Evolutionary conservation across 2,797 vertebrate species (phyloP), one percentile per base, ranked within the genome.

Genomic region (Leptatherina wallacei): DNA sequence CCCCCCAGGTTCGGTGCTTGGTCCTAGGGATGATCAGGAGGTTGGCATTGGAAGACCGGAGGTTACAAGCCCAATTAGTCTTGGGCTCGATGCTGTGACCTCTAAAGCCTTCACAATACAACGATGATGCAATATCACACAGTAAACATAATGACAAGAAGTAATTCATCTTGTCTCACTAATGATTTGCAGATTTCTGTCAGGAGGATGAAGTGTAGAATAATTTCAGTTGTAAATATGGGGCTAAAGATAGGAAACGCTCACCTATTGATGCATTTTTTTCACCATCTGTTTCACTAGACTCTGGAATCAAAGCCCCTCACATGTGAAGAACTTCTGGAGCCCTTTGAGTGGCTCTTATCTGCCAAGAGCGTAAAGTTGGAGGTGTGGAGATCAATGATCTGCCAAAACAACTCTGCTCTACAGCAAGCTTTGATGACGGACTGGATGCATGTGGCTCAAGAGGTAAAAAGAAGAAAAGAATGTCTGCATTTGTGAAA

Each of bases 291-390:
- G 20, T 73, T 73, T 71, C 7, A 12, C 40, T 30, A 94, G 93
- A 63, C 29, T 40, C 3, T 87, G 20, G 13, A 63, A 20, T 24
- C 71, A 24, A 29, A 68, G 22, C 2, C 20, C 54, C n/a, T 73
- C 35, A 78, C 71, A 24, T 95, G 93, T 77, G 74, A 85, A 29
- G 73, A 72, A 8, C 4, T 91, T 8, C 51, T 93, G 65, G 24
- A 13, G 33, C 81, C 86, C 16, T 93, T 93, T 5, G 82, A 88
- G 56, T 93, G 93, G 91, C 81, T 95, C 49, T 74, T 93, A 14
- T 57, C 79, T 32, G 79, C 81, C 5, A 65, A 86, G 57, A 92
- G 71, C 38, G 6, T 92, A 30, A 71, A 79, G 18, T 24, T 61
- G 0, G 73, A 89, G 20, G 33, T 85, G 35, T 94, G 82, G 92